phyloP scores from a whole-genome alignment of 2,888 invertebrate genomes.

The Itoplectis maculator region DNA sequence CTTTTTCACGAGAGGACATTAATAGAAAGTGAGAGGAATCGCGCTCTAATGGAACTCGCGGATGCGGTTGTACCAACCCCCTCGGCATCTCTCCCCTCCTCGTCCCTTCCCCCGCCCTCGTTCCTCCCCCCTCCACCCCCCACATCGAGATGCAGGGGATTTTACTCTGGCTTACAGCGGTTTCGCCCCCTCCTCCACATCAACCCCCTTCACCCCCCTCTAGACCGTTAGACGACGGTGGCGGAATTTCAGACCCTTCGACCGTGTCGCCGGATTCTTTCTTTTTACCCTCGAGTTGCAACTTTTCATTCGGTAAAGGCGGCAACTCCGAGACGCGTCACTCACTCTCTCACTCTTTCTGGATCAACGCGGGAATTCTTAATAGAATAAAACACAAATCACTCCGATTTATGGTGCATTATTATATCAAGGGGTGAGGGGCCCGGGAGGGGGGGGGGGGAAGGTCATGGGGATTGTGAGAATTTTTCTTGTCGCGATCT shows the following conservation, averaged over 20 bases:
- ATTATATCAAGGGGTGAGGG: no score
- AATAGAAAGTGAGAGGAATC: constrained; percentile 61
- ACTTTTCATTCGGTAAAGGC: constrained; percentile 32
- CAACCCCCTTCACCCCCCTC: not conserved
- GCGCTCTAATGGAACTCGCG: constrained; percentile 40
- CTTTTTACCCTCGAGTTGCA: constrained; percentile 24
- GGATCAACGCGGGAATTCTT: constrained; percentile 37
- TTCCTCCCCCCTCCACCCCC: not conserved
- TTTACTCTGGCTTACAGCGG: constrained; percentile 22
- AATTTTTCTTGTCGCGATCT: constrained; percentile 23
- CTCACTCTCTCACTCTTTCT: no score
- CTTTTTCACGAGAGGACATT: constrained; percentile 63
- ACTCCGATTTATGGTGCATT: constrained; percentile 25
- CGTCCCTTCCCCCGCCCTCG: no score
- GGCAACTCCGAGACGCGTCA: constrained; percentile 30
- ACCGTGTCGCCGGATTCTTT: not conserved
- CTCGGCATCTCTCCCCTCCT: not conserved
- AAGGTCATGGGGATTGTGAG: not conserved
- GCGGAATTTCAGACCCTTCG: constrained; percentile 4
- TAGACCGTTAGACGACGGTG: not conserved
- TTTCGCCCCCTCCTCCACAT: constrained; percentile 6
- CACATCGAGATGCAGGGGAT: constrained; percentile 27
- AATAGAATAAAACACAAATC: constrained; percentile 24
- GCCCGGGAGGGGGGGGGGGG: not conserved
- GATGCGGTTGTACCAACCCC: constrained; percentile 50